Base-by-base conservation (phyloP, 2,888 invertebrate genomes). In the Oithona nana region DNA sequence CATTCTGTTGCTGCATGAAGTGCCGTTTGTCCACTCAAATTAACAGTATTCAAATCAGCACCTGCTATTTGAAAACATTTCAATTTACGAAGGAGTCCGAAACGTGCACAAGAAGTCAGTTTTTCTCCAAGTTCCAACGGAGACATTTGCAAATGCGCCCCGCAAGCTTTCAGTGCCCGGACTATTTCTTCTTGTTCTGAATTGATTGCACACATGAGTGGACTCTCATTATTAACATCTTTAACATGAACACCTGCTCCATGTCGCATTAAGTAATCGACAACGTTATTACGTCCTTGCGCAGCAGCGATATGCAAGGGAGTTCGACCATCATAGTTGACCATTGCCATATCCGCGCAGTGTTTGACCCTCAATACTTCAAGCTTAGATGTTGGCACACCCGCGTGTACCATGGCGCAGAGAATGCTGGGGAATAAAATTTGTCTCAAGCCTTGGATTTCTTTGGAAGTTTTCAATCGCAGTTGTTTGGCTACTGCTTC, bases 291-390 rank as follows among this genome's bases (percentile, higher is more conserved):
- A 64, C 84, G 80, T 0, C 88, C 88, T 66, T 82, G 78, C 57
- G 81, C 75, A 39, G 84, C 82, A 0, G 90, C 88, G 63, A 87
- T 79, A 69, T 92, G 90, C 0, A 92, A 75, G 0, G 87, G 82
- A 0, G 88, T 87, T 64, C 84, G 79, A 29, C 80, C 78, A 71
- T 88, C 88, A 26, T 82, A 81, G 71, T 87, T 84, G 2, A 77
- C 75, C 0, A 80, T 79, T 70, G 88, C 82, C 0, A 84, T 86
- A 0, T 87, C 87, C 6, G 39, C 39, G 16, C 16, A 6, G n/a
- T 39, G n/a, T n/a, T 26, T n/a, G 22, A 24, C 26, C 20, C n/a
- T 48, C 2, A 61, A 29, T n/a, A n/a, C n/a, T 26, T 57, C 28
- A 13, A 63, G 20, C 6, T 49, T 28, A 11, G 39, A 6, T 39